A percentile compares a stretch with the other conserved stretches of the same genome.
These are phyloP conservation scores for Pollenia amentaria DNA, from an alignment of 2,888 invertebrate species.

Conservation along the genomic window DNA sequence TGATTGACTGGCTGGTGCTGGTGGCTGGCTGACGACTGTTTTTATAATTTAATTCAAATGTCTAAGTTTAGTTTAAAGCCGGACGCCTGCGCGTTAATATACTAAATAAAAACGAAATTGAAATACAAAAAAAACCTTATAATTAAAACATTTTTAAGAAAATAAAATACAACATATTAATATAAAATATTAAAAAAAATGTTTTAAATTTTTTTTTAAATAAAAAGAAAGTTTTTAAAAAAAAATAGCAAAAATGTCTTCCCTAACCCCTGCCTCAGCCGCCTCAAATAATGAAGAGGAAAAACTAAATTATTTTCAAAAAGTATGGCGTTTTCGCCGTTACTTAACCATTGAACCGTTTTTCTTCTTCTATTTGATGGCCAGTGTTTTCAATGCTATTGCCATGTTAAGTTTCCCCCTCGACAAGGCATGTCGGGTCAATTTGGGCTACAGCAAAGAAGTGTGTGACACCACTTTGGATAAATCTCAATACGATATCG, in stretches of 20 bases:
- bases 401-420: constrained; percentile 83
- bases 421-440: constrained; percentile 84
- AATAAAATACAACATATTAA: not conserved
- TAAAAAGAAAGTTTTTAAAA: not conserved
- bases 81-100: constrained; percentile 70
- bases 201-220: constrained; percentile 4
- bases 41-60: constrained; percentile 63
- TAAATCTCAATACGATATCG: constrained; percentile 81
- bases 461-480: constrained; percentile 82
- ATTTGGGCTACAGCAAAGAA: constrained; percentile 80
- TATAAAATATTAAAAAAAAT: constrained; percentile 18
- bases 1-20: constrained; percentile 1
- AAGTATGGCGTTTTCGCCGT: constrained; percentile 81
- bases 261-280: not conserved
- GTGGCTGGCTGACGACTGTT: constrained; percentile 9
- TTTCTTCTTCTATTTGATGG: constrained; percentile 83
- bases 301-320: constrained; percentile 80
- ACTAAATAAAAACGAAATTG: constrained; percentile 12
- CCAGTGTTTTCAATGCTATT: constrained; percentile 81
- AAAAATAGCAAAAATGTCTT: constrained; percentile 45
- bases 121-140: constrained; percentile 4
- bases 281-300: constrained; percentile 68
- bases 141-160: not conserved
- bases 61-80: constrained; percentile 69
- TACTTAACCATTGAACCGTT: constrained; percentile 83